phyloP scores from a whole-genome alignment of 2,113 vertebrate species.

The Perognathus longimembris region DNA sequence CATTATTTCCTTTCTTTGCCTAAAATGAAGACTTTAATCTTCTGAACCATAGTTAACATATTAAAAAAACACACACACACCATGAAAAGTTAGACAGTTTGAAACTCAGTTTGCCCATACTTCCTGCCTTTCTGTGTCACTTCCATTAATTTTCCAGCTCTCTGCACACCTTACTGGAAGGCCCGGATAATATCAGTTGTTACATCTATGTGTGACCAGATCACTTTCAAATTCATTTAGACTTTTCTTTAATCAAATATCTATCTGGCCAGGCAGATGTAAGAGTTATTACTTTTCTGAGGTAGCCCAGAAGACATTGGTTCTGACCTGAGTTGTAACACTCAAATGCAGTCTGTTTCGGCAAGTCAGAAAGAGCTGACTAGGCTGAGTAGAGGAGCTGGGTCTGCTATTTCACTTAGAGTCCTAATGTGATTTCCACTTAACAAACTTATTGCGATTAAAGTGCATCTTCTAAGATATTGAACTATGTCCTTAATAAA shows the following conservation, averaged over 20 bases:
- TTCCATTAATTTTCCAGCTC: conserved; percentile 11
- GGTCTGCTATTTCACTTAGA: conserved; percentile 67
- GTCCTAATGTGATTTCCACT: conserved; percentile 83
- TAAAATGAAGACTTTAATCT: conserved; percentile 91
- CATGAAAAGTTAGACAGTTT: conserved; percentile 84
- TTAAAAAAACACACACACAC: conserved; percentile 78
- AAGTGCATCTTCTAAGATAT: conserved; percentile 78
- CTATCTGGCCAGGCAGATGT: conserved; percentile 82
- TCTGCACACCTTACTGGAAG: neutral
- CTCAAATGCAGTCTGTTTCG: conserved; percentile 79
- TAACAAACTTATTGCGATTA: conserved; percentile 77
- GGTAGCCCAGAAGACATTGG: conserved; percentile 77
- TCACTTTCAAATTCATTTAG: conserved; percentile 79
- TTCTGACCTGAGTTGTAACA: conserved; percentile 74
- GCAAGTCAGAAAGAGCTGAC: conserved; percentile 72
- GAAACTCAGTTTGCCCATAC: conserved; percentile 73
- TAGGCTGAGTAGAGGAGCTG: conserved; percentile 44
- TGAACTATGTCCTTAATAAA: conserved; percentile 73
- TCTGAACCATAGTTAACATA: conserved; percentile 87
- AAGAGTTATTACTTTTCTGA: conserved; percentile 85
- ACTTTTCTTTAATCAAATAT: conserved; percentile 79
- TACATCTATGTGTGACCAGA: conserved; percentile 59
- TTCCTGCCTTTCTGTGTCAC: conserved; percentile 60
- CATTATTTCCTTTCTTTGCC: conserved; percentile 97
- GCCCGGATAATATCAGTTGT: conserved; percentile 61